phyloP scores from a whole-genome alignment of 2,113 vertebrate species.

The Cacatua alba region DNA sequence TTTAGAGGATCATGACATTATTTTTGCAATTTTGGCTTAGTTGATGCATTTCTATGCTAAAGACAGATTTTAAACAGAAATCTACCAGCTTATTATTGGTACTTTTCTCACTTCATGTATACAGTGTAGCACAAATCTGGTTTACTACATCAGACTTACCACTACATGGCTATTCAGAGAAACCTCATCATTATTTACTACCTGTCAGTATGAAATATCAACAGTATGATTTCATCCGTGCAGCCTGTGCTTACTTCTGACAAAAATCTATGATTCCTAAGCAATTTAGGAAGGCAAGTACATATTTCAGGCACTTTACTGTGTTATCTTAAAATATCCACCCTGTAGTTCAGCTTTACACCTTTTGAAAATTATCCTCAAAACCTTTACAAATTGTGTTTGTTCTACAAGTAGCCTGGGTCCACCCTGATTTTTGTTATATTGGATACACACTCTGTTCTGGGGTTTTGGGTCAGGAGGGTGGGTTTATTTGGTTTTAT shows the following conservation, averaged over 20 bases:
- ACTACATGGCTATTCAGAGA: background rate
- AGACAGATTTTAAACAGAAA: background rate
- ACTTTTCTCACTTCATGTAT: background rate
- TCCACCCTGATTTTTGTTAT: background rate
- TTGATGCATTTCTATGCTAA: background rate
- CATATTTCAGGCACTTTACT: background rate
- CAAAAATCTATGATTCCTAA: background rate
- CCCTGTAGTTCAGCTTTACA: background rate
- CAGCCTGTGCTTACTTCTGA: background rate
- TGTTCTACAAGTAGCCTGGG: background rate
- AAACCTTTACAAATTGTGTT: background rate
- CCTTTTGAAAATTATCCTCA: background rate
- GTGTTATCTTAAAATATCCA: background rate
- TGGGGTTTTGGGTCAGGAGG: background rate
- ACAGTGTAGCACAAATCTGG: background rate
- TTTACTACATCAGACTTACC: background rate
- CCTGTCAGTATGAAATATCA: background rate
- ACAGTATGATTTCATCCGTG: background rate
- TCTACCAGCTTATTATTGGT: background rate
- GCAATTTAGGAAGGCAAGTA: background rate
- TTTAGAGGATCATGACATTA: background rate
- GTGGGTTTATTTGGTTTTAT: background rate
- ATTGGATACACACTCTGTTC: background rate
- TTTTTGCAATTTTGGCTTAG: background rate
- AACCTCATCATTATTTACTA: background rate